These are phyloP conservation scores for Sebastes goodei DNA, from an alignment of 2,797 vertebrate genomes.

Conservation along the genomic window DNA sequence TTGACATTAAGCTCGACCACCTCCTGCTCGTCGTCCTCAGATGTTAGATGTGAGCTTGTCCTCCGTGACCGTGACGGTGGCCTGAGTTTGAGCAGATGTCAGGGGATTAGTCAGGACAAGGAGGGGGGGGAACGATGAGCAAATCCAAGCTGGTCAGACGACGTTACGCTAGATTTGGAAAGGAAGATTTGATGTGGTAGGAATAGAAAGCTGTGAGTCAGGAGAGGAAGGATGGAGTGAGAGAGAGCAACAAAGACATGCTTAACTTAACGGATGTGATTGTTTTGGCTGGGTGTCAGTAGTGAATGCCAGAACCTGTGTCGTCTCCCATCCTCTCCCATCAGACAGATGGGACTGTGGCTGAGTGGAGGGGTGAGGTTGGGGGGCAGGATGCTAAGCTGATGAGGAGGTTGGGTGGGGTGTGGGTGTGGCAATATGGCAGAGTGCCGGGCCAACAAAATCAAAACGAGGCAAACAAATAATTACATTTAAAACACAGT, in stretches of 20 bases:
- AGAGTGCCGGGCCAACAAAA: neutral
- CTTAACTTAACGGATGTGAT: neutral
- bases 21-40: neutral
- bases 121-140: neutral
- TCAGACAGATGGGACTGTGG: neutral
- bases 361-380: neutral
- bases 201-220: neutral
- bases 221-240: neutral
- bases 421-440: neutral
- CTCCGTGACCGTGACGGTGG: neutral
- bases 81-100: neutral
- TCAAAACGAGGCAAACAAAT: neutral
- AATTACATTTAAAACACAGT: rapidly evolving
- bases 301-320: neutral
- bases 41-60: neutral
- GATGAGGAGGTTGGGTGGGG: neutral
- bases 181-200: neutral
- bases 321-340: neutral
- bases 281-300: neutral
- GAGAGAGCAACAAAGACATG: neutral
- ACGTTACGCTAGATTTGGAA: neutral
- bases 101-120: neutral
- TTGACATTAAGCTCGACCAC: neutral
- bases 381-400: neutral
- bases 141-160: neutral